These are phyloP conservation scores for Carassius gibelio DNA, from an alignment of 2,113 vertebrate species.

Conservation along the genomic window DNA sequence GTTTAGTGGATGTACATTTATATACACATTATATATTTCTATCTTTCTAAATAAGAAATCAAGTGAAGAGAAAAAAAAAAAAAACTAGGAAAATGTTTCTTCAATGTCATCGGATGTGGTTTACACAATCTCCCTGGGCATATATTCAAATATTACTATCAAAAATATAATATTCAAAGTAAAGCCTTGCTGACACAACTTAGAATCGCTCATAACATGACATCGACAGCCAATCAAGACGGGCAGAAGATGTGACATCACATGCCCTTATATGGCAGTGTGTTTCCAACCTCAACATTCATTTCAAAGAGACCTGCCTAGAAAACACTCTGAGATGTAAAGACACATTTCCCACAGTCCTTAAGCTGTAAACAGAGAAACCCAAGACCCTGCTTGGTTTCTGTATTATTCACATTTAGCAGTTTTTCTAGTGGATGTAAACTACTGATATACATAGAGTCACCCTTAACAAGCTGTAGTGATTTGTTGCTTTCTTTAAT, in stretches of 20 bases:
- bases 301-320: too few species aligned
- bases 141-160: slow-evolving; percentile 52
- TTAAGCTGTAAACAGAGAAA: slow-evolving; percentile 64
- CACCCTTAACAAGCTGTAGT: slow-evolving; percentile 75
- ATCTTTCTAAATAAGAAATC: slow-evolving; percentile 20
- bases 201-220: slow-evolving; percentile 12
- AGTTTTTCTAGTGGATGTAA: slow-evolving; percentile 65
- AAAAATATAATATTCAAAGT: slow-evolving; percentile 56
- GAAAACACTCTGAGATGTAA: slow-evolving; percentile 26
- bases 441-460: slow-evolving; percentile 65
- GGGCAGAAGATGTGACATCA: slow-evolving; percentile 22
- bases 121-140: slow-evolving; percentile 33
- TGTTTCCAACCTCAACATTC: neutral
- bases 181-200: slow-evolving; percentile 44
- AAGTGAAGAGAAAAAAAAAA: neutral
- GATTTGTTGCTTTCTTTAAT: slow-evolving; percentile 72
- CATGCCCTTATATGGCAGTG: slow-evolving; percentile 17
- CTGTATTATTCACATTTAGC: slow-evolving; percentile 60
- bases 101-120: slow-evolving; percentile 20
- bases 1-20: slow-evolving; percentile 12
- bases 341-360: slow-evolving; percentile 43
- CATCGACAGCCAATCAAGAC: slow-evolving; percentile 42
- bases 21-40: slow-evolving; percentile 23
- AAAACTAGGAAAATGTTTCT: neutral
- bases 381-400: slow-evolving; percentile 51